Conservation (phyloP, 2,888 invertebrate genomes). For the Folsomia manolachei region DNA sequence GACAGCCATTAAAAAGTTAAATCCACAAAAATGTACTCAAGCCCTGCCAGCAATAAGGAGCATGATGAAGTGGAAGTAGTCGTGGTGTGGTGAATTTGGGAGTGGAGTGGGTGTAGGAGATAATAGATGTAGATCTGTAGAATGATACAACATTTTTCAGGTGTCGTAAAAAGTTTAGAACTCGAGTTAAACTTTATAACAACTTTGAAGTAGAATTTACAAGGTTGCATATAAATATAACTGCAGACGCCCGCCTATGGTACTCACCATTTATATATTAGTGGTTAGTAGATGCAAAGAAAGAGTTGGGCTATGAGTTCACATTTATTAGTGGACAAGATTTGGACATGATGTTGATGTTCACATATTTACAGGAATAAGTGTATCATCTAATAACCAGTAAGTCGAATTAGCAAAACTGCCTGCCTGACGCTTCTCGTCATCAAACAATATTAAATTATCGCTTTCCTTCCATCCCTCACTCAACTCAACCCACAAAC, state of each 20-base stretch:
- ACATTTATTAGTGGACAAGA: constrained; percentile 6
- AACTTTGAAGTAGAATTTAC: background rate
- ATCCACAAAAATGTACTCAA: background rate
- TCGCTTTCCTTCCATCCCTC: background rate
- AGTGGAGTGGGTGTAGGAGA: constrained; percentile 3
- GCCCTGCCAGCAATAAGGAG: background rate
- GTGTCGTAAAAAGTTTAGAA: constrained; percentile 10
- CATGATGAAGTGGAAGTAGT: background rate
- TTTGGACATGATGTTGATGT: constrained; percentile 14
- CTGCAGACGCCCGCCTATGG: background rate
- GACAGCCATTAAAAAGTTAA: background rate
- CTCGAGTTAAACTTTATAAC: background rate
- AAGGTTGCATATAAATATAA: too few species aligned
- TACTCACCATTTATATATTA: too few species aligned
- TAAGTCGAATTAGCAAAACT: constrained; percentile 2
- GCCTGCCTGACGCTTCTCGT: background rate
- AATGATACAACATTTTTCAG: constrained; percentile 13
- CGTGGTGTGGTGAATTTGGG: background rate
- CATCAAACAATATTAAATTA: background rate
- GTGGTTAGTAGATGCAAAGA: background rate
- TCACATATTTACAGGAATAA: constrained; percentile 20
- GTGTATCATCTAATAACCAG: constrained; percentile 19
- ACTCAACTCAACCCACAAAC: background rate
- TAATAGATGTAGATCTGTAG: constrained; percentile 4
- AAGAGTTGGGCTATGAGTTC: constrained; percentile 12